Evolutionary conservation across 1,140 invertebrate genomes (phyloP).

Genomic region (Platyscapa corneri): DNA sequence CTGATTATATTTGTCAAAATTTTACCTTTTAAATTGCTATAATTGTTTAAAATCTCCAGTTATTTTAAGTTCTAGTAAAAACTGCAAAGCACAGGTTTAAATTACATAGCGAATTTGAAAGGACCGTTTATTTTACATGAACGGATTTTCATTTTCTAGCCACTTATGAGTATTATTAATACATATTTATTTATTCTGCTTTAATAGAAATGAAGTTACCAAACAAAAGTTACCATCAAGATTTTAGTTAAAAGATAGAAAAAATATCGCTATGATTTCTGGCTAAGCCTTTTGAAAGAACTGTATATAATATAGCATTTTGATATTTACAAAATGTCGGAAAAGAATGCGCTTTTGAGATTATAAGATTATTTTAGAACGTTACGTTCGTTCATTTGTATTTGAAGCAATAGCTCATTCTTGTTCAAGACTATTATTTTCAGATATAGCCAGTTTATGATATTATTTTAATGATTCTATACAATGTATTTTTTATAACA

Average conservation of each 20-base stretch:
- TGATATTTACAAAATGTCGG: slow-evolving; percentile 41
- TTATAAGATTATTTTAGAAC: neutral
- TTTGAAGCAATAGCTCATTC: slow-evolving; percentile 48
- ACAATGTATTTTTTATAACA: slow-evolving; percentile 66
- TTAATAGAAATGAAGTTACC: slow-evolving; percentile 56
- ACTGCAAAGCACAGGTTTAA: slow-evolving; percentile 14
- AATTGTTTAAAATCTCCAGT: neutral
- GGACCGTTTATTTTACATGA: slow-evolving; percentile 1
- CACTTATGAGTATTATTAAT: slow-evolving; percentile 56
- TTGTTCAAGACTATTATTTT: slow-evolving; percentile 47
- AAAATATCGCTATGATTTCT: slow-evolving; percentile 37
- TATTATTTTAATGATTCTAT: slow-evolving; percentile 59
- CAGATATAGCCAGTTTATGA: slow-evolving; percentile 61
- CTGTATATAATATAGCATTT: slow-evolving; percentile 46
- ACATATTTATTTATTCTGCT: slow-evolving; percentile 67
- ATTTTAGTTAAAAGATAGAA: slow-evolving; percentile 33
- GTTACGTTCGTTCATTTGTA: neutral
- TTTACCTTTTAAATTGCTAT: neutral
- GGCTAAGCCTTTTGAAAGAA: slow-evolving; percentile 26
- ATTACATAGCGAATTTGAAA: slow-evolving; percentile 21
- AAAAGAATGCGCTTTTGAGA: slow-evolving; percentile 49
- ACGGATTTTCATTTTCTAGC: slow-evolving; percentile 41
- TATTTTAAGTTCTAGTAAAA: slow-evolving; percentile 15
- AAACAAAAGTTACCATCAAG: slow-evolving; percentile 55
- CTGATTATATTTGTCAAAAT: slow-evolving; percentile 27